Evolutionary conservation across 1,140 invertebrate species (phyloP).

Genomic region (Halesus radiatus): DNA sequence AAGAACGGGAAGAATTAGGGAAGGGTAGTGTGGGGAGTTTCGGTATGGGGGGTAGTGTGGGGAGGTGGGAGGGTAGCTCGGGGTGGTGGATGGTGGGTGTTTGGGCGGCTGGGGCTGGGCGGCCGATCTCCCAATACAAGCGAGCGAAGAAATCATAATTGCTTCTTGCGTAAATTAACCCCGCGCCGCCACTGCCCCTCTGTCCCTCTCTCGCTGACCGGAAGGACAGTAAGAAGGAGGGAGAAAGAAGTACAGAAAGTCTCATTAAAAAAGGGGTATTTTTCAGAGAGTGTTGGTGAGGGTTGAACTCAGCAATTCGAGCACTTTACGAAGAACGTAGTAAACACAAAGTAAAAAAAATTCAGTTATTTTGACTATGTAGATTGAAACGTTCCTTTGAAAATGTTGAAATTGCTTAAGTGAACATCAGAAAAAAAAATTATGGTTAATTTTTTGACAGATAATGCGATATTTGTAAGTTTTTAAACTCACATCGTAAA

Average conservation of each 20-base stretch:
- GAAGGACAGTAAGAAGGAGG: background rate
- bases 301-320: conserved; percentile 27
- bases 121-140: conserved; percentile 30
- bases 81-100: background rate
- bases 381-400: no score
- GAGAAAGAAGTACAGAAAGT: conserved; percentile 49
- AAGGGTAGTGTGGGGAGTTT: no score
- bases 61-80: background rate
- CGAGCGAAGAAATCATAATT: conserved; percentile 58
- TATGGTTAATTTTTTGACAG: no score
- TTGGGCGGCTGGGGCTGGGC: background rate
- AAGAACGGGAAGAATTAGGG: no score
- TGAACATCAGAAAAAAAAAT: no score
- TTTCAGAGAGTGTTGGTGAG: conserved; percentile 45
- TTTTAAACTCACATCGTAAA: no score
- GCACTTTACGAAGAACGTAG: conserved; percentile 28
- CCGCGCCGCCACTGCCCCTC: conserved; percentile 42
- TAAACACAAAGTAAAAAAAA: background rate
- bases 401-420: no score
- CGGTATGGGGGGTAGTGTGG: background rate
- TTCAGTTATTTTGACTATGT: no score
- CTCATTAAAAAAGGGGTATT: conserved; percentile 57
- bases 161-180: conserved; percentile 56
- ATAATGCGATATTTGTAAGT: no score
- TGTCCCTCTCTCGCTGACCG: conserved; percentile 33